Percentiles rank a stretch among this genome's conserved stretches.
phyloP scores from a whole-genome alignment of 1,140 invertebrate species.

The Nilaparvata lugens region DNA sequence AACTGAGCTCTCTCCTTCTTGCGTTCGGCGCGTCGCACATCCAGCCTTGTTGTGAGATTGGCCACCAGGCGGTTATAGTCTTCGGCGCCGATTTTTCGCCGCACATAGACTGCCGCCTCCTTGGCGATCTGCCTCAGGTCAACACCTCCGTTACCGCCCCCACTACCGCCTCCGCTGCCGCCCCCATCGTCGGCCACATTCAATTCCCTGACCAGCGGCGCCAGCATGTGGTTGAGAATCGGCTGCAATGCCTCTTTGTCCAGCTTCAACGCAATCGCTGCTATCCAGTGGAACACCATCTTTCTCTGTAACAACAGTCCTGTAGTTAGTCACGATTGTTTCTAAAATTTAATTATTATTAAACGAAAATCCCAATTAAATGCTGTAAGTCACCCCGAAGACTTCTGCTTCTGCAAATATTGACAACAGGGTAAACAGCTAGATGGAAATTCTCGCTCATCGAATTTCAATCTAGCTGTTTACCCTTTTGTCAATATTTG shows the following conservation, averaged over 20 bases:
- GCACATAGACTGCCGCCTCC: constrained; percentile 54
- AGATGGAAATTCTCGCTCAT: too few relatives aligned
- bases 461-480: too few relatives aligned
- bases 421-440: too few relatives aligned
- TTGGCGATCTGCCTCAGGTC: constrained; percentile 46
- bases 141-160: too few relatives aligned
- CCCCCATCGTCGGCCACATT: constrained; percentile 31
- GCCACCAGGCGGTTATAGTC: constrained; percentile 49
- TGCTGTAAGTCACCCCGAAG: too few relatives aligned
- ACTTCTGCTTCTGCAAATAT: too few relatives aligned
- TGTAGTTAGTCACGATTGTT: too few relatives aligned
- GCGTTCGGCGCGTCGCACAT: constrained; percentile 51
- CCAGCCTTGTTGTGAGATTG: constrained; percentile 45
- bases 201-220: constrained; percentile 59
- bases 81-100: constrained; percentile 52
- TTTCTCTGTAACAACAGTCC: constrained; percentile 45
- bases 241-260: constrained; percentile 41
- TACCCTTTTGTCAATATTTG: too few relatives aligned
- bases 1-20: constrained; percentile 49
- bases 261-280: constrained; percentile 48
- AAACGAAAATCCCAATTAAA: too few relatives aligned
- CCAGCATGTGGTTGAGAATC: constrained; percentile 47
- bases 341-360: too few relatives aligned
- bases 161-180: constrained; percentile 22
- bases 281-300: constrained; percentile 63